Evolutionary conservation across 1,140 invertebrate genomes (phyloP), one percentile per base, ranked within the genome.

Genomic region (Brachionus rotundiformis): DNA sequence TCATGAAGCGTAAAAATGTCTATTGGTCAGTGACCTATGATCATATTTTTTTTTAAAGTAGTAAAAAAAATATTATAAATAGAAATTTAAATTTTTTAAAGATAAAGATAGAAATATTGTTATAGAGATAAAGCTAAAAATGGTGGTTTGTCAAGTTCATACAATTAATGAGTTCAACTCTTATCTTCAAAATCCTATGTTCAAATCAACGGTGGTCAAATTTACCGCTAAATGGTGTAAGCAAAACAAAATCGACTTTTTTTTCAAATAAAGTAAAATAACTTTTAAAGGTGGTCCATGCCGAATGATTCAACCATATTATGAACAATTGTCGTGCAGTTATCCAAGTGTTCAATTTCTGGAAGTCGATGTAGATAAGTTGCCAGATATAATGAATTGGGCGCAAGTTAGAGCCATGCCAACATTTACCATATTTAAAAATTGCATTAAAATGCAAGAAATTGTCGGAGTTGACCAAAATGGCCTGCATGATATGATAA

Each of bases 191-290:
- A 79, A 63, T 63, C 76, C 31, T 49, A 59, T 36, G 29, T 59
- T 13, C 29, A 73, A 73, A 44, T 73, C 68, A 27, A 59, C 76
- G 5, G 36, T 79, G 4, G 76, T 79, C n/a, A 79, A 79, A 54
- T 79, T 39, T 63, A 79, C 76, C 3, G 76, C 76, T 39, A 54
- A 63, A 29, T 79, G 76, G 76, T 79, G 76, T 79, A 79, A 61
- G 76, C 7, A 5, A 47, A 5, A 47, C 29, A 54, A 27, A 31
- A 25, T 31, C n/a, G n/a, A n/a, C n/a, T n/a, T n/a, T n/a, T n/a
- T n/a, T n/a, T 13, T 31, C 0, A 77, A 16, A 29, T 77, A 27
- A 29, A n/a, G 23, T 49, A 47, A 27, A 23, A 76, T 77, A 36
- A 36, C 11, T 33, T 29, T 33, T 59, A 1, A 36, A 79, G 76